These are phyloP conservation scores for Piaya cayana DNA, from an alignment of 2,113 vertebrate genomes.

Conservation along the genomic window DNA sequence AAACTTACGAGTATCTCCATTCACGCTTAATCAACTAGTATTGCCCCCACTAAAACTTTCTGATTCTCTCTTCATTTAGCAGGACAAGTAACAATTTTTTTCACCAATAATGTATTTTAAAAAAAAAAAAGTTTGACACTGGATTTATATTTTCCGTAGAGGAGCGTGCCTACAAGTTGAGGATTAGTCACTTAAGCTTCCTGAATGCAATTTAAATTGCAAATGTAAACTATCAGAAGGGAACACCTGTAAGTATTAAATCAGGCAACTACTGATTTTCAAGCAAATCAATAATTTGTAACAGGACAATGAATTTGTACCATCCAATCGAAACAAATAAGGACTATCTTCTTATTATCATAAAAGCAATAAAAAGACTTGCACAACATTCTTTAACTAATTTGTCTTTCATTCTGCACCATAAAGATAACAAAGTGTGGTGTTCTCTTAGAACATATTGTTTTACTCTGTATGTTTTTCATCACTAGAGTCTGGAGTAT, in stretches of 20 bases:
- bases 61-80: not conserved
- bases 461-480: slow-evolving; percentile 69
- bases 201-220: slow-evolving; percentile 77
- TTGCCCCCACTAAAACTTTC: not conserved
- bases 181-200: slow-evolving; percentile 66
- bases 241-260: slow-evolving; percentile 79
- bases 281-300: slow-evolving; percentile 78
- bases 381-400: slow-evolving; percentile 71
- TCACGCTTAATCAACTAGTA: accelerated
- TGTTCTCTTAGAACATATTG: slow-evolving; percentile 61
- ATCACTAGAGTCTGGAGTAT: slow-evolving; percentile 54
- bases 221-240: slow-evolving; percentile 79
- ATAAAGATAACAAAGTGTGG: slow-evolving; percentile 79
- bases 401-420: slow-evolving; percentile 77
- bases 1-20: not conserved
- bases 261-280: slow-evolving; percentile 68
- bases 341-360: slow-evolving; percentile 77
- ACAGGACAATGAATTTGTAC: slow-evolving; percentile 70
- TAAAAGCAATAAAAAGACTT: slow-evolving; percentile 76
- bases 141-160: slow-evolving; percentile 49
- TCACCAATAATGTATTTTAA: not conserved
- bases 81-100: not conserved
- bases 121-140: slow-evolving; percentile 20
- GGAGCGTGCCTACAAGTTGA: slow-evolving; percentile 19
- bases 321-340: slow-evolving; percentile 73